Evolutionary conservation across 2,797 vertebrate genomes (phyloP).

Genomic region (Galago senegalensis): DNA sequence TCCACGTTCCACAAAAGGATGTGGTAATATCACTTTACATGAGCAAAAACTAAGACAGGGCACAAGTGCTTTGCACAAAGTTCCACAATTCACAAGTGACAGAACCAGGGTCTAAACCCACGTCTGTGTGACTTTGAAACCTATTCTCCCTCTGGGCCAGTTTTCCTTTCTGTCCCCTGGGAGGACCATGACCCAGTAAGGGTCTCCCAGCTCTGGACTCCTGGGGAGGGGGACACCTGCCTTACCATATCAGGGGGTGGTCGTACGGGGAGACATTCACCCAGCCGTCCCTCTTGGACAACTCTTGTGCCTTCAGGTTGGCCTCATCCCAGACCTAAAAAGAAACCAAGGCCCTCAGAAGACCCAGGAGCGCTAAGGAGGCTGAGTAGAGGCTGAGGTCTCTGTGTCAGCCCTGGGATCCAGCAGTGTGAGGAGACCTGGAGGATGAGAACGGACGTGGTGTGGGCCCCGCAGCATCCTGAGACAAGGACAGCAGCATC

Average conservation of each 20-base stretch:
- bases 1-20: not conserved
- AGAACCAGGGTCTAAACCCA: not conserved
- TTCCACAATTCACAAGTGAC: not conserved
- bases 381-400: not conserved
- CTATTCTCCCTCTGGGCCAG: not conserved
- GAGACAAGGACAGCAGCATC: not conserved
- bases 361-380: accelerated
- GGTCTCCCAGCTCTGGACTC: not conserved
- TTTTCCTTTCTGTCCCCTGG: not conserved
- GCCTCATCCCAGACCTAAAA: slow-evolving; percentile 94
- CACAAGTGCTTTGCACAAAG: not conserved
- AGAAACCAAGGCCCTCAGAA: not conserved
- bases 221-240: not conserved
- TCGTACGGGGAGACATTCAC: slow-evolving; percentile 94
- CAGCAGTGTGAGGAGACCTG: not conserved
- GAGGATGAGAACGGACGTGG: not conserved
- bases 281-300: slow-evolving; percentile 90
- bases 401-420: not conserved
- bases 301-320: slow-evolving; percentile 90
- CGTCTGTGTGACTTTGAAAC: not conserved
- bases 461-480: not conserved
- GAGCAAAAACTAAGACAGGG: not conserved
- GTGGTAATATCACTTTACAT: not conserved
- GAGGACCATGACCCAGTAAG: not conserved
- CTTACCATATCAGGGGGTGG: slow-evolving; percentile 95